Evolutionary conservation across 2,113 vertebrate genomes (phyloP).

Genomic region (Potamarius usumacintae): DNA sequence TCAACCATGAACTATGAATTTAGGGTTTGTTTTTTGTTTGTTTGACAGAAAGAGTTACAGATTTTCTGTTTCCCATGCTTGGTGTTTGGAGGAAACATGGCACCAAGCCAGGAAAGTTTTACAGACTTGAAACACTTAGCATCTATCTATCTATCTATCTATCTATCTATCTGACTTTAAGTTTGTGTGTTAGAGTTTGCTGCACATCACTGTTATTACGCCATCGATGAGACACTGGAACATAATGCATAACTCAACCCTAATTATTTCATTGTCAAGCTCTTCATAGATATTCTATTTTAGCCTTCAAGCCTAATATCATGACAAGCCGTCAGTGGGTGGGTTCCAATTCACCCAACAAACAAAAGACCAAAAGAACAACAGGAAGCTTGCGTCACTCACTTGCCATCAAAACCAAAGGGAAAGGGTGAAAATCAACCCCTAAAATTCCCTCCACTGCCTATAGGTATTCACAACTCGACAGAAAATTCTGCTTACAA

Average conservation of each 20-base stretch:
- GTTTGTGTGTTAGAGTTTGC: not conserved
- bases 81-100: not conserved
- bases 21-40: not conserved
- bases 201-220: not conserved
- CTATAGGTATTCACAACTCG: not conserved
- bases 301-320: not conserved
- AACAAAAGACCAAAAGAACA: not conserved
- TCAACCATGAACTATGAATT: not conserved
- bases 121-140: too few relatives aligned
- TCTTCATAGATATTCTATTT: not conserved
- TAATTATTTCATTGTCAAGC: not conserved
- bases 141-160: not conserved
- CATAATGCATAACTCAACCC: not conserved
- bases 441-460: not conserved
- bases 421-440: not conserved
- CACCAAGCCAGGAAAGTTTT: not conserved
- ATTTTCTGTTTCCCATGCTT: not conserved
- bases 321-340: not conserved
- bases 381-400: not conserved
- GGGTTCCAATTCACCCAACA: not conserved
- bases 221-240: not conserved
- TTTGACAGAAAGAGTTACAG: not conserved
- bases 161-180: not conserved
- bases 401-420: not conserved
- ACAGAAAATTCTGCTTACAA: not conserved